Evolutionary conservation across 2,888 invertebrate genomes (phyloP), one percentile per base, ranked within the genome.

Genomic region (Colostygia pectinataria): DNA sequence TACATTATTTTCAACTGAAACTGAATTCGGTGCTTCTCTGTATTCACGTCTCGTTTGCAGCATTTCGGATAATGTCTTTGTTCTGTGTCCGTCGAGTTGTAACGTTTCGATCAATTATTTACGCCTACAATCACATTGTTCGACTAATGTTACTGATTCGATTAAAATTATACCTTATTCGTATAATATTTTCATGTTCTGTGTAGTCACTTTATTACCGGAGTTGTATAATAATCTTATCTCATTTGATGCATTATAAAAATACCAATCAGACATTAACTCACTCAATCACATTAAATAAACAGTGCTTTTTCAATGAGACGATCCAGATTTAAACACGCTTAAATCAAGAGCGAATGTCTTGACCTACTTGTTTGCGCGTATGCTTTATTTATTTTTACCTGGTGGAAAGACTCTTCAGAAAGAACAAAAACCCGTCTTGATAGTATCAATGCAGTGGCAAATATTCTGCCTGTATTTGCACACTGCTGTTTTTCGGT

Each of bases 361-460:
- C 68, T 68, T 76, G 77, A 74, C 77, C 77, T 67, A 72, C 62
- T 61, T 67, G 53, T 53, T 48, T 48, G 24, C 20, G 20, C 8
- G 6, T 40, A 54, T 54, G 57, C 55, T 59, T 55, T 43, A 51
- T 54, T 47, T 53, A 57, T 23, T 39, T 39, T 28, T 18, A 10
- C 28, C 23, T n/a, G 23, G 14, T 10, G 2, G 1, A 2, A 4
- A 27, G 5, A 1, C 10, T 4, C 27, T 4, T 10, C 28, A n/a
- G n/a, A n/a, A n/a, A n/a, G n/a, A n/a, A 20, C 20, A 2, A 20
- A 20, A 20, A n/a, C n/a, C n/a, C n/a, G n/a, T n/a, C n/a, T n/a
- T n/a, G n/a, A n/a, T n/a, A n/a, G n/a, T n/a, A n/a, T n/a, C n/a
- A n/a, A n/a, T n/a, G n/a, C n/a, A n/a, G n/a, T n/a, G n/a, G n/a